Percentiles rank a stretch among this genome's conserved stretches.
Conservation (phyloP, 2,113 vertebrate genomes). For the Pteruthius melanotis region DNA sequence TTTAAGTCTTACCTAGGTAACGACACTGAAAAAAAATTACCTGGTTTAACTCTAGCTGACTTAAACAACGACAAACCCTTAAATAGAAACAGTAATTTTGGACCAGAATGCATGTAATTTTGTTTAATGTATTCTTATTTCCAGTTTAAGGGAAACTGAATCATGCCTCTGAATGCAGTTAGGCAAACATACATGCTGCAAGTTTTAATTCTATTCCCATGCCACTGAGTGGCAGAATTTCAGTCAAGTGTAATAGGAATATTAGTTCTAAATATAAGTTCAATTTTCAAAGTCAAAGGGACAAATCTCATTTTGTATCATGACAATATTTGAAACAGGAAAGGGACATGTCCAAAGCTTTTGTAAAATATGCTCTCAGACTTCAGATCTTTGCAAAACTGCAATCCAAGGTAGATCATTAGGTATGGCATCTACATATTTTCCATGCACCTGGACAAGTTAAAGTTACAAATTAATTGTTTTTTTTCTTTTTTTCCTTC, state of each 20-base stretch:
- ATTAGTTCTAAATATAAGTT: neutral
- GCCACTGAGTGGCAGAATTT: neutral
- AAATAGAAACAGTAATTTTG: neutral
- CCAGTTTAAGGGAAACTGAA: neutral
- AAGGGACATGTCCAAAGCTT: neutral
- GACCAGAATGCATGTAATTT: neutral
- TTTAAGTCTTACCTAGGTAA: neutral
- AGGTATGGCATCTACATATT: neutral
- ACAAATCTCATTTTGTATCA: neutral
- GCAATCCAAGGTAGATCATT: neutral
- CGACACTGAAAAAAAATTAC: neutral
- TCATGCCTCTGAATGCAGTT: neutral
- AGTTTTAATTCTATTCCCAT: neutral
- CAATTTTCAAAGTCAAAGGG: neutral
- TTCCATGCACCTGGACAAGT: neutral
- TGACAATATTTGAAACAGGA: neutral
- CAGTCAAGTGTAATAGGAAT: neutral
- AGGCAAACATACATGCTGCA: neutral
- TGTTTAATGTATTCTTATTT: neutral
- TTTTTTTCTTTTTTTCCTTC: neutral
- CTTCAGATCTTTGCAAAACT: neutral
- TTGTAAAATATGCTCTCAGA: neutral
- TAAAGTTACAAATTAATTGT: neutral
- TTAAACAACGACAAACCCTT: neutral
- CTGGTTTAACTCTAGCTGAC: neutral